Base-by-base conservation (phyloP, 1,140 invertebrate species). In the Andrena cerasifolii region DNA sequence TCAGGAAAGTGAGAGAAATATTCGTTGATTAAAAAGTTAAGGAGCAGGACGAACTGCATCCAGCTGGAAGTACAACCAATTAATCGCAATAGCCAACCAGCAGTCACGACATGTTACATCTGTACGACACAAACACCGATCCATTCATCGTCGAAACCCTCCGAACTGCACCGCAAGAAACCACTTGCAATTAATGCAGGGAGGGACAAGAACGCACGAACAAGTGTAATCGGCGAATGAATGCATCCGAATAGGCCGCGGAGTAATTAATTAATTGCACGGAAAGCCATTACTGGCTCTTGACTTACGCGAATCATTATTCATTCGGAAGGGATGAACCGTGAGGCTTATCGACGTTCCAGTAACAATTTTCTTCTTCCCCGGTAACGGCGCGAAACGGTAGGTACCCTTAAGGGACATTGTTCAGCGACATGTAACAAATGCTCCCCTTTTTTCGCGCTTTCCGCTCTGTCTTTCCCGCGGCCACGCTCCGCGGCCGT, bases 211-310 rank as follows among this genome's bases (percentile, higher is more conserved):
- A 65, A n/a, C 43, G 1, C 16, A 2, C 16, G 26, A 18, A 43
- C 21, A 70, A 43, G n/a, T 26, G 68, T 61, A 33, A 10, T n/a
- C n/a, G 54, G 0, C 40, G 6, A 61, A 72, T 72, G 43, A 36
- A 24, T 61, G 54, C 28, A 40, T 49, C 26, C 26, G 16, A 53
- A 45, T 67, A 28, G 24, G 24, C 51, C 40, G 26, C n/a, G 0
- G 2, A 21, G 51, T 67, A 67, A 83, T 81, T 77, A 81, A 72
- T 80, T 80, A 80, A 80, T 75, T 79, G 36, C 51, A 43, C 47
- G 16, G 49, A 66, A 18, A 26, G 24, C 58, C 54, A 70, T 70
- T 65, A 26, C 28, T 14, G 36, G 12, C 26, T n/a, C 14, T 40
- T 12, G 18, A 71, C 24, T 80, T 51, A 31, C 0, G 26, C 24